These are phyloP conservation scores for Tetrapedia diversipes DNA, from an alignment of 2,888 invertebrate species.

Conservation along the genomic window DNA sequence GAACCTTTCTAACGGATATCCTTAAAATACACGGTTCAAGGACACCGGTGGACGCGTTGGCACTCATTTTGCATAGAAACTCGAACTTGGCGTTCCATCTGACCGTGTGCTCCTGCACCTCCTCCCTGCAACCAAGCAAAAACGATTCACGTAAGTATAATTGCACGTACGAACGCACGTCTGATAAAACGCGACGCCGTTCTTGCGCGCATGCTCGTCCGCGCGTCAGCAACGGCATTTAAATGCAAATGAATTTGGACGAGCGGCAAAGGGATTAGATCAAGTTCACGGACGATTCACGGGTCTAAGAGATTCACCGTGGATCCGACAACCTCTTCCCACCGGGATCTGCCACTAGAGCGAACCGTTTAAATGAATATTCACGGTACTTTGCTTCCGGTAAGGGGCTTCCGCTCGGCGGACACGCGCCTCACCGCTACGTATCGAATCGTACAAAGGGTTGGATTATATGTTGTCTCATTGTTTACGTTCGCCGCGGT, in stretches of 20 bases:
- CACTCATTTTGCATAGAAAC: conserved; percentile 98
- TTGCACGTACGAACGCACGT: too few species aligned
- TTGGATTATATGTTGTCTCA: conserved; percentile 12
- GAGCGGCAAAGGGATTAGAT: conserved; percentile 2
- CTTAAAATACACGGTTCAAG: conserved; percentile 96
- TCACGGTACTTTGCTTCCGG: conserved; percentile 41
- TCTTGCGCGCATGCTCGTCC: too few species aligned
- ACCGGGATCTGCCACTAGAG: conserved; percentile 26
- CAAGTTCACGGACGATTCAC: conserved; percentile 36
- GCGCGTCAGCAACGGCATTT: accelerated
- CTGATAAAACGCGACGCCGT: too few species aligned
- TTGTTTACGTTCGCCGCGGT: conserved; percentile 10
- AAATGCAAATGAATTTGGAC: not conserved
- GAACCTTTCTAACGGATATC: conserved; percentile 97
- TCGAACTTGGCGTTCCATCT: conserved; percentile 95
- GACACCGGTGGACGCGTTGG: conserved; percentile 96
- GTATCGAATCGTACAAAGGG: conserved; percentile 36
- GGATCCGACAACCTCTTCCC: conserved; percentile 14
- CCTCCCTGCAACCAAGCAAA: conserved; percentile 87
- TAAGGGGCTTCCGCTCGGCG: conserved; percentile 32
- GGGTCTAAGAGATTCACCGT: conserved; percentile 2
- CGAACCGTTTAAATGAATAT: conserved; percentile 47
- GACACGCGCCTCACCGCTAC: conserved; percentile 4
- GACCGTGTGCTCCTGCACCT: conserved; percentile 96
- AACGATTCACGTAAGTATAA: not conserved